These are phyloP conservation scores for Pammene fasciana DNA, from an alignment of 2,888 invertebrate species.

Conservation along the genomic window DNA sequence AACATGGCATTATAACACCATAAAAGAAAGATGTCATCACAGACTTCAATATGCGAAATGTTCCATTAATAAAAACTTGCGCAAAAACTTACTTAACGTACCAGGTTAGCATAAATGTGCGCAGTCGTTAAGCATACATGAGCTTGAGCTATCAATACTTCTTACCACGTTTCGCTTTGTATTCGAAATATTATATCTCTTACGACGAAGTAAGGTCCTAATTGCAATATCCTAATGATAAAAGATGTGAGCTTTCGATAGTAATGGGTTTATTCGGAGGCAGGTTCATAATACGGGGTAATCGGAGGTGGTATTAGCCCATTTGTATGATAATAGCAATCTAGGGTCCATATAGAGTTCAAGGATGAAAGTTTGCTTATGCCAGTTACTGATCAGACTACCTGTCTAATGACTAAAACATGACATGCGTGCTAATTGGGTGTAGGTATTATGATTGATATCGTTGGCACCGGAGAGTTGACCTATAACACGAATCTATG, in stretches of 20 bases:
- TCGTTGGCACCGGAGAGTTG: not conserved
- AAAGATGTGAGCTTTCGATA: not conserved
- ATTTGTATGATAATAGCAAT: conserved; percentile 44
- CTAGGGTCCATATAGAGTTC: conserved; percentile 11
- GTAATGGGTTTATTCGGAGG: not conserved
- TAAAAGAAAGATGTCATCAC: conserved; percentile 20
- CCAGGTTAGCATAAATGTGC: conserved; percentile 17
- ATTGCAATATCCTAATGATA: not conserved
- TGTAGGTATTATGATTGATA: not conserved
- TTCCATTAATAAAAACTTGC: conserved; percentile 22
- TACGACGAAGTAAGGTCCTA: not conserved
- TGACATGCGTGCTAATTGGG: conserved; percentile 24
- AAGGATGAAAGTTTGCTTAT: conserved; percentile 12
- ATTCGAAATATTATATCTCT: not conserved
- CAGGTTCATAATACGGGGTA: conserved; percentile 15
- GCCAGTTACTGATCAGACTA: not conserved
- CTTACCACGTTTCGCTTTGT: not conserved
- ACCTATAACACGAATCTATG: not conserved
- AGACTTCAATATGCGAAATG: conserved; percentile 10
- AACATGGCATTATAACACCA: not conserved
- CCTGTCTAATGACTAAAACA: too few relatives aligned
- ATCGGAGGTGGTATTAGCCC: conserved; percentile 44
- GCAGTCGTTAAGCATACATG: conserved; percentile 13
- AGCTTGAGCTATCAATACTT: not conserved
- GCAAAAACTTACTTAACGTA: conserved; percentile 26